phyloP scores from a whole-genome alignment of 2,797 vertebrate species.

The Xenopus petersii region DNA sequence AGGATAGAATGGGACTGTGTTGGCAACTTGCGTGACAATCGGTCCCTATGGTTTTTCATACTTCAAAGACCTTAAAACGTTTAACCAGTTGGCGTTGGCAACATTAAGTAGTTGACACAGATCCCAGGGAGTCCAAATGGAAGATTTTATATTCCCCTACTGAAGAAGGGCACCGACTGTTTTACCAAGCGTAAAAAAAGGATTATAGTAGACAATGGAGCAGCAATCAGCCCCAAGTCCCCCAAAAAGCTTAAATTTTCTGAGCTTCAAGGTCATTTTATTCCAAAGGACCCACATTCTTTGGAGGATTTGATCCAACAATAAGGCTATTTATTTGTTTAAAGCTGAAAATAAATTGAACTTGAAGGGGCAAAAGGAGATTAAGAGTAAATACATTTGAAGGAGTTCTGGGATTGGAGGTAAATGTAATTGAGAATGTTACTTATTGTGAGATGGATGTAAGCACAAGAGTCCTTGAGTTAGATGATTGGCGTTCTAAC shows the following conservation, averaged over 20 bases:
- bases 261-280: slow-evolving; percentile 58
- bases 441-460: not conserved
- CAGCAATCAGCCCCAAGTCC: slow-evolving; percentile 53
- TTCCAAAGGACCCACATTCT: slow-evolving; percentile 19
- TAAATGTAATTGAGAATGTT: not conserved
- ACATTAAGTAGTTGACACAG: slow-evolving; percentile 39
- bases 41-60: slow-evolving; percentile 40
- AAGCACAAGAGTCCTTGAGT: not conserved
- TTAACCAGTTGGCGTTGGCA: slow-evolving; percentile 34
- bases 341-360: no score
- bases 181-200: slow-evolving; percentile 44
- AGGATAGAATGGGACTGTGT: no score
- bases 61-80: slow-evolving; percentile 53
- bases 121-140: slow-evolving; percentile 44
- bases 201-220: slow-evolving; percentile 55
- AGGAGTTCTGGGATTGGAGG: not conserved
- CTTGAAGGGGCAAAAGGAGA: no score
- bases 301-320: no score
- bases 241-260: slow-evolving; percentile 52
- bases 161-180: slow-evolving; percentile 45
- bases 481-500: no score
- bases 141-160: slow-evolving; percentile 38
- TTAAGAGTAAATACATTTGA: no score
- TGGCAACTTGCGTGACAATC: slow-evolving; percentile 23
- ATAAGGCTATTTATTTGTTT: no score